Conservation (phyloP, 2,113 vertebrate genomes). For the Corythaixoides concolor region DNA sequence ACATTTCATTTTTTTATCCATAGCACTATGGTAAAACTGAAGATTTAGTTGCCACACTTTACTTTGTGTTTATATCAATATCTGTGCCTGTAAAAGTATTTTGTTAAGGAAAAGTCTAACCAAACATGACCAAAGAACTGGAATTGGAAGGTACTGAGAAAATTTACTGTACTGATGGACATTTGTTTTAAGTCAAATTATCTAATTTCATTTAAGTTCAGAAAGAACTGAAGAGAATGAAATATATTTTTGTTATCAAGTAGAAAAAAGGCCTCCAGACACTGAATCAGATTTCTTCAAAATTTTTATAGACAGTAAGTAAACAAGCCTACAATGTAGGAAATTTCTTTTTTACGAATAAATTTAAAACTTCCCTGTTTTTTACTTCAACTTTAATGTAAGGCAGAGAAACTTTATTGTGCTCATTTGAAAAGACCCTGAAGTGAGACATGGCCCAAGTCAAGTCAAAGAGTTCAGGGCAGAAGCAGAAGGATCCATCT, state of each 20-base stretch:
- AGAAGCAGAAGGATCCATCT: not conserved
- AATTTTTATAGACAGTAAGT: not conserved
- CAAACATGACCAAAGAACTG: not conserved
- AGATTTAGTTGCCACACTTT: not conserved
- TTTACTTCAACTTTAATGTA: not conserved
- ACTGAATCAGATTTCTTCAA: not conserved
- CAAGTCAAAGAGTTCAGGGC: not conserved
- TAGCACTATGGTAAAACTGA: not conserved
- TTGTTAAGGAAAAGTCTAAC: not conserved
- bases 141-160: not conserved
- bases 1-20: not conserved
- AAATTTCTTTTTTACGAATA: not conserved
- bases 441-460: not conserved
- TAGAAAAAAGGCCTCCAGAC: not conserved
- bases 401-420: not conserved
- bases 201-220: not conserved
- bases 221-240: not conserved
- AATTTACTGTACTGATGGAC: not conserved
- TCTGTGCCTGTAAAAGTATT: not conserved
- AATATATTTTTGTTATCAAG: not conserved
- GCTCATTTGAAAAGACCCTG: accelerated
- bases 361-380: not conserved
- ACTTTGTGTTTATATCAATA: not conserved
- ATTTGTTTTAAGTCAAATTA: not conserved
- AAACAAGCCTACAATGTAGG: not conserved